phyloP scores from a whole-genome alignment of 2,113 vertebrate species.

The Anoplopoma fimbria region DNA sequence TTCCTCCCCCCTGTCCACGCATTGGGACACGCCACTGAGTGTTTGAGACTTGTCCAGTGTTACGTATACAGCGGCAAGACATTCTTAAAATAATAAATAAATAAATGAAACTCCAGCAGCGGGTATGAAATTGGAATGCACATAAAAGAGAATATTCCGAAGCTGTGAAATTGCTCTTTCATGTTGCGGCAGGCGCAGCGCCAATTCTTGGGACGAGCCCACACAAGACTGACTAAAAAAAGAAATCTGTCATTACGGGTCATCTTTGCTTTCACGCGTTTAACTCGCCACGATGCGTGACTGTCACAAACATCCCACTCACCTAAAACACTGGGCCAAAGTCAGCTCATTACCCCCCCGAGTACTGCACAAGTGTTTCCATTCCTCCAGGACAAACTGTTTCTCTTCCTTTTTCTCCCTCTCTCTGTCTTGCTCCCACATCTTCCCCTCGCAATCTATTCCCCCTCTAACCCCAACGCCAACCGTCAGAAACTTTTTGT shows the following conservation, averaged over 20 bases:
- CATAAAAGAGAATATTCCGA: slow-evolving; percentile 70
- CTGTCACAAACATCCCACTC: slow-evolving; percentile 66
- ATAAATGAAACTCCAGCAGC: slow-evolving; percentile 25
- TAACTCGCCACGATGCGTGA: slow-evolving; percentile 47
- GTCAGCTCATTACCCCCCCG: slow-evolving; percentile 59
- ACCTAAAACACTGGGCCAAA: slow-evolving; percentile 32
- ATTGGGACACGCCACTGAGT: slow-evolving; percentile 24
- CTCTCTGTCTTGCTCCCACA: slow-evolving; percentile 14
- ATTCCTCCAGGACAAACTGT: slow-evolving; percentile 51
- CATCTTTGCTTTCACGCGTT: slow-evolving; percentile 66
- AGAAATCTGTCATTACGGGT: slow-evolving; percentile 62
- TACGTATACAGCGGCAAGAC: slow-evolving; percentile 41
- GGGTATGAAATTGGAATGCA: slow-evolving; percentile 66
- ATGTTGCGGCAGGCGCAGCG: slow-evolving; percentile 42
- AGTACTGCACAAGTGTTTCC: slow-evolving; percentile 26
- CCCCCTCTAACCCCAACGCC: slow-evolving; percentile 1
- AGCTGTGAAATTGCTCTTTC: slow-evolving; percentile 76
- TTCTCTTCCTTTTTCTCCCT: not conserved
- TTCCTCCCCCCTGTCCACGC: not conserved
- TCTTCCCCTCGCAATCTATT: slow-evolving; percentile 36
- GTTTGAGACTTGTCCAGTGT: slow-evolving; percentile 11
- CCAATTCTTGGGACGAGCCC: slow-evolving; percentile 65
- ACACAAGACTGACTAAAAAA: slow-evolving; percentile 65
- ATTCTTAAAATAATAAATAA: slow-evolving; percentile 18
- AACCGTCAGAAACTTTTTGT: slow-evolving; percentile 18